Evolutionary conservation across 2,888 invertebrate genomes (phyloP).

Genomic region (Oscheius sp.): DNA sequence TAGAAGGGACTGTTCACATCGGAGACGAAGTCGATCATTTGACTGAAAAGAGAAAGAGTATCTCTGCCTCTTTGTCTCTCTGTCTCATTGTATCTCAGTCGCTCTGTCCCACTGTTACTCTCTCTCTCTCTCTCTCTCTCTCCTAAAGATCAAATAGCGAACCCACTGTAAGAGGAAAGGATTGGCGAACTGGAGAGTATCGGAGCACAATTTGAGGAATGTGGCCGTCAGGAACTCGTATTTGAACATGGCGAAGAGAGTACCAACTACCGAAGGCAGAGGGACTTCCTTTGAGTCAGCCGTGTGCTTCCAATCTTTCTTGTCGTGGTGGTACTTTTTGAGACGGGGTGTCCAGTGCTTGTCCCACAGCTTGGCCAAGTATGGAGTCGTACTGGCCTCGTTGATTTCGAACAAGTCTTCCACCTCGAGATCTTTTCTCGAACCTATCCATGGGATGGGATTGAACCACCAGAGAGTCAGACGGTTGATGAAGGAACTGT

Average conservation of each 20-base stretch:
- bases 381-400: slow-evolving; percentile 53
- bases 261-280: slow-evolving; percentile 85
- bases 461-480: slow-evolving; percentile 70
- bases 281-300: slow-evolving; percentile 38
- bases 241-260: slow-evolving; percentile 88
- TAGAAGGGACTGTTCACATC: slow-evolving; percentile 62
- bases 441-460: slow-evolving; percentile 58
- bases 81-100: no score
- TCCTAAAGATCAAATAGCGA: background rate
- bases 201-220: slow-evolving; percentile 63
- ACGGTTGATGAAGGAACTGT: slow-evolving; percentile 62
- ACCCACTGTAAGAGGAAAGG: slow-evolving; percentile 88
- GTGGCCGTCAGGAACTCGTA: slow-evolving; percentile 88
- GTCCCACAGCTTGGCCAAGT: slow-evolving; percentile 61
- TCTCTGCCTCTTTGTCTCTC: no score
- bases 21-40: slow-evolving; percentile 74
- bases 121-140: no score
- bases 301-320: slow-evolving; percentile 7
- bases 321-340: slow-evolving; percentile 33
- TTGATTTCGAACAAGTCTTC: slow-evolving; percentile 66
- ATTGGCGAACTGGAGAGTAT: slow-evolving; percentile 84
- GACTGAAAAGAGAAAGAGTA: slow-evolving; percentile 64
- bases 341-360: slow-evolving; percentile 61
- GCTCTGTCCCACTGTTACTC: no score
- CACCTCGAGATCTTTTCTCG: slow-evolving; percentile 59